Evolutionary conservation across 2,888 invertebrate species (phyloP), one percentile per base, ranked within the genome.

Genomic region (Neoscelio sp.): DNA sequence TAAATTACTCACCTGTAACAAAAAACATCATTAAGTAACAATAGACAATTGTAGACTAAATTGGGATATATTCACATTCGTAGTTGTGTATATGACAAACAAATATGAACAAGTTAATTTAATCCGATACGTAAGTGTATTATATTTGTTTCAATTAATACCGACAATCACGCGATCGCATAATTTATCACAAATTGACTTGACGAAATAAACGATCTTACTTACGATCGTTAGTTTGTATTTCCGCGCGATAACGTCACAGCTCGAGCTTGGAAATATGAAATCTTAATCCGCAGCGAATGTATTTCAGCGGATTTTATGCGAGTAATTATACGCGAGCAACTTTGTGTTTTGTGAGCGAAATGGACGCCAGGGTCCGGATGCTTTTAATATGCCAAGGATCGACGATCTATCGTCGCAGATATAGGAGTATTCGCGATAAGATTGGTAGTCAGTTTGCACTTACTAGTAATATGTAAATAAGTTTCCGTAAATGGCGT

Each of bases 371-470:
- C 6, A 7, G 10, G 8, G 38, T 38, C 35, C 10, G 17, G 35
- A 40, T 56, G 7, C 35, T 26, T 8, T 12, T 28, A 18, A 30
- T 12, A 23, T 10, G 40, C 18, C 23, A 18, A n/a, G 38, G 17
- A 62, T 35, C 54, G 64, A 50, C 65, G 48, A 70, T 65, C 67
- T 54, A 65, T 56, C 54, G 62, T 67, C 20, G 20, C 30, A 17
- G 62, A 71, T 71, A 52, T 44, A 52, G 65, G 77, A 71, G 65
- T 38, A 60, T 60, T 38, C 33, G 48, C 58, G 77, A 78, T 71
- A 78, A 78, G 77, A 65, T 67, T 65, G 33, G 65, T 42, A 71
- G 65, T 38, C 65, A 78, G 73, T 78, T 78, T 67, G 46, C 78
- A 78, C 60, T 76, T 58, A 30, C 68, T 54, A 44, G 62, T 58